Conservation (phyloP, 1,140 invertebrate species). For the Choristoneura fumiferana region DNA sequence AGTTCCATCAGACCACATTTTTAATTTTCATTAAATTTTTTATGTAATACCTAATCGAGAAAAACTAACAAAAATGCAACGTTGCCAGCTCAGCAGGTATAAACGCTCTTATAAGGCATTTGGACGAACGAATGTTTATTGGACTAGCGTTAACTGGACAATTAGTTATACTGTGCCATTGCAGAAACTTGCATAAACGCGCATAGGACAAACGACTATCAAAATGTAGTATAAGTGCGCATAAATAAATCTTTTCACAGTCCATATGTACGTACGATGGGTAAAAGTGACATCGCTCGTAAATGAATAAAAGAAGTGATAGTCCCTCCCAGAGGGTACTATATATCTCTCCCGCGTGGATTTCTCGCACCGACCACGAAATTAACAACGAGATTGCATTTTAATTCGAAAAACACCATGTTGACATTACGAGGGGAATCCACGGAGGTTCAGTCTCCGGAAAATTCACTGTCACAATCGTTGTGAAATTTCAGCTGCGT, state of each 20-base stretch:
- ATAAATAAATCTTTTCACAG: constrained; percentile 3
- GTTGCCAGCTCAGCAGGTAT: too few species aligned
- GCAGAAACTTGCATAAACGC: too few species aligned
- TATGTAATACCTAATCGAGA: too few species aligned
- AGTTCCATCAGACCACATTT: too few species aligned
- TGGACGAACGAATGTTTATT: too few species aligned
- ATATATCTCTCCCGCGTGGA: constrained; percentile 2
- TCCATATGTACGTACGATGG: neutral
- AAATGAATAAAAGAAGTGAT: constrained; percentile 17
- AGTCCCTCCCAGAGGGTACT: neutral
- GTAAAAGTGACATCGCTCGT: constrained; percentile 18
- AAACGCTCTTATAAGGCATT: too few species aligned
- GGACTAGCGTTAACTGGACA: too few species aligned
- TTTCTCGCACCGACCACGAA: constrained; percentile 4
- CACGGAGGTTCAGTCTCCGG: neutral
- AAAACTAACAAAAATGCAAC: too few species aligned
- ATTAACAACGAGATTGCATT: constrained; percentile 21
- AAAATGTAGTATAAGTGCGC: neutral
- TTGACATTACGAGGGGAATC: constrained; percentile 5
- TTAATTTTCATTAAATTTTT: too few species aligned
- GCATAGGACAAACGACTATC: too few species aligned
- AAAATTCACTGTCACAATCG: neutral
- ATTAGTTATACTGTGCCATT: too few species aligned
- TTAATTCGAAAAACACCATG: constrained; percentile 14
- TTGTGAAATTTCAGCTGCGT: too few species aligned